phyloP scores from a whole-genome alignment of 2,797 vertebrate species.

The Spinibarbus caldwelli region DNA sequence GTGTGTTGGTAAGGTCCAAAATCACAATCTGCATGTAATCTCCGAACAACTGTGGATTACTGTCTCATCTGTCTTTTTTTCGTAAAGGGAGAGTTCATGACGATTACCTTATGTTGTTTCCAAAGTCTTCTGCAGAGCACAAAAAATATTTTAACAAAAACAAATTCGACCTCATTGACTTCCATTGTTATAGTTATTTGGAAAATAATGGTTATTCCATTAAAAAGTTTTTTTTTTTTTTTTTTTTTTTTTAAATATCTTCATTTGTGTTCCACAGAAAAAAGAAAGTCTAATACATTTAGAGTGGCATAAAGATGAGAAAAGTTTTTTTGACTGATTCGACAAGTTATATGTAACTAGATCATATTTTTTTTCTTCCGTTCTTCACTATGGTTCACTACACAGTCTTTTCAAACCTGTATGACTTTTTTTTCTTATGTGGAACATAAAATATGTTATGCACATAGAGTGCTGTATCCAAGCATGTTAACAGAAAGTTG shows the following conservation, averaged over 20 bases:
- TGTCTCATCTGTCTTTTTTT: background rate
- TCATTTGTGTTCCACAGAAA: background rate
- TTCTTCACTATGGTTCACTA: background rate
- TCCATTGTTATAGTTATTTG: background rate
- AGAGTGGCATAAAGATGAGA: background rate
- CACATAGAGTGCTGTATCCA: too few relatives aligned
- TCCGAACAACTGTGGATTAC: background rate
- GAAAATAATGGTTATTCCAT: too few relatives aligned
- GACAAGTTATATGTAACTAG: background rate
- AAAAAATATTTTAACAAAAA: background rate
- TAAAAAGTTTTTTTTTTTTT: background rate
- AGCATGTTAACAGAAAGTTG: too few relatives aligned
- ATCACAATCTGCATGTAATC: background rate
- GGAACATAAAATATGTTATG: too few relatives aligned
- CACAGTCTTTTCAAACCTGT: too few relatives aligned
- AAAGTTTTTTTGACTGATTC: background rate
- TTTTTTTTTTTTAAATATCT: background rate
- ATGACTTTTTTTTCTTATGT: too few relatives aligned
- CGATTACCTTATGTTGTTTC: background rate
- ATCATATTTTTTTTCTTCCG: background rate
- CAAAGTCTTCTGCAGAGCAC: background rate
- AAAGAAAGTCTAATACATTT: background rate
- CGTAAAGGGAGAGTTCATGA: background rate
- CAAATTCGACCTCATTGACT: background rate
- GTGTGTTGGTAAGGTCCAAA: conserved; percentile 87